Evolutionary conservation across 2,797 vertebrate genomes (phyloP), one percentile per base, ranked within the genome.

Genomic region (Euthynnus affinis): DNA sequence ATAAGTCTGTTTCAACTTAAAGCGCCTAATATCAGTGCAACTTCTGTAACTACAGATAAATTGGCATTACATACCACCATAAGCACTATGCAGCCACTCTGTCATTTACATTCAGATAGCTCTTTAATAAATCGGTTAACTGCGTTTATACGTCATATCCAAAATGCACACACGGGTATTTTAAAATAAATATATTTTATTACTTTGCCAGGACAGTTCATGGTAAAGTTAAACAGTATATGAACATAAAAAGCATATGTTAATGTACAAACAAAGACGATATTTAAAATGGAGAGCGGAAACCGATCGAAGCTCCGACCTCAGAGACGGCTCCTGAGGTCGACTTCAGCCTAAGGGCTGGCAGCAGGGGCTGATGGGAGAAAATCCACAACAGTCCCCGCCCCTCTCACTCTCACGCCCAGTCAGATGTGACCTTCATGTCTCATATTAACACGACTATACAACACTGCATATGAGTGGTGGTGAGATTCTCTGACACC

Each of bases 171-270:
- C 48, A 44, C 37, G 1, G 3, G 18, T 49, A 73, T 76, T 96
- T 97, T 98, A 98, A 99, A 98, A 99, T 98, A 99, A 99, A 98
- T 99, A 99, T 97, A 97, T 97, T 98, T 95, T 97, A 98, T 98
- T 98, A 96, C 97, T 98, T 95, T 97, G 96, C 97, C 96, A 98
- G 96, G 96, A 97, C 96, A 97, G 95, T 96, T 96, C 96, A 97
- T 98, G 97, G 96, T 97, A 97, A 97, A 97, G 96, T 96, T 97
- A 96, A 98, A 98, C 97, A 96, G 96, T 96, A 97, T 97, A 97
- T 98, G 96, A 97, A 97, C 97, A 97, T 97, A 98, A 96, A 98
- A 97, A 98, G 97, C 96, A 96, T 96, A 90, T 94, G 96, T 98
- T 97, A 97, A 96, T 97, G 96, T 98, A 98, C 96, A 97, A 98